Conservation (phyloP, 1,140 invertebrate species). For the Achatina immaculata region DNA sequence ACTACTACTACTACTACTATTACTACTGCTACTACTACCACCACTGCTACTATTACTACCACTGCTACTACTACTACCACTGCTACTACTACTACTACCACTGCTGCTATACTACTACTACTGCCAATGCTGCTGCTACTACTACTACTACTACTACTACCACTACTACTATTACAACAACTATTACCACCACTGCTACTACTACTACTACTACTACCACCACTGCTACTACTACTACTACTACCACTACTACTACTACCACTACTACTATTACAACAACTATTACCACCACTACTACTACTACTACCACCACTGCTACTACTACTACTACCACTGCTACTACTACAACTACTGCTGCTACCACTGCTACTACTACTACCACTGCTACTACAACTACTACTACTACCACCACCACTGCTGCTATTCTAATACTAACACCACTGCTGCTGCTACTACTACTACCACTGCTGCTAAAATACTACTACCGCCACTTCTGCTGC, state of each 20-base stretch:
- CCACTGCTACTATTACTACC: too few species aligned
- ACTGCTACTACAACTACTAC: neutral
- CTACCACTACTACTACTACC: slow-evolving; percentile 14
- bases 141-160: too few species aligned
- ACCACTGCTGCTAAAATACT: neutral
- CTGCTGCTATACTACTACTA: too few species aligned
- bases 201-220: slow-evolving; percentile 3
- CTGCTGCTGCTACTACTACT: neutral
- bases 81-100: too few species aligned
- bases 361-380: slow-evolving; percentile 15
- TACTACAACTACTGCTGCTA: slow-evolving; percentile 13
- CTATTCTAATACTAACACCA: neutral
- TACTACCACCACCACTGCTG: neutral
- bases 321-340: slow-evolving; percentile 20
- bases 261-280: slow-evolving; percentile 16
- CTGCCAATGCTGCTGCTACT: too few species aligned
- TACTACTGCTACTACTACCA: too few species aligned
- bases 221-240: slow-evolving; percentile 18
- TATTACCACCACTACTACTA: slow-evolving; percentile 22
- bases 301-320: slow-evolving; percentile 24
- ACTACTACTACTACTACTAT: too few species aligned
- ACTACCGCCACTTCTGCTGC: neutral
- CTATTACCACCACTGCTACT: neutral
- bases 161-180: neutral
- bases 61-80: too few species aligned